Base-by-base conservation (phyloP, 2,888 invertebrate species). In the Antheraea yamamai region DNA sequence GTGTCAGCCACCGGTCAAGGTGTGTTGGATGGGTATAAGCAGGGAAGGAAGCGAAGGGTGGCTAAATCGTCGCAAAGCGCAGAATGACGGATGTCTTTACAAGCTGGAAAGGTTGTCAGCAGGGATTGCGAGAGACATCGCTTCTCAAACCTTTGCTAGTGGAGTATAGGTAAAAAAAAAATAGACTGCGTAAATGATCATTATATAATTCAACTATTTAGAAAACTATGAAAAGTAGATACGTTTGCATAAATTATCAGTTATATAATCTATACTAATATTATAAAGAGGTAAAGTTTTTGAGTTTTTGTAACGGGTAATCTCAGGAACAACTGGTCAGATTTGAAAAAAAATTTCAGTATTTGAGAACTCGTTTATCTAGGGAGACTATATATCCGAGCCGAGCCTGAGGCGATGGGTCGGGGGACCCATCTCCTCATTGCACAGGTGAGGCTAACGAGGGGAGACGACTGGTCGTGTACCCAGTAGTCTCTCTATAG, bases 11-110 rank as follows among this genome's bases (percentile, higher is more conserved):
- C 64, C 75, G 87, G 75, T 89, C 87, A 82, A 3, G 6, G 35
- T 77, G 79, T 72, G 76, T 2, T 89, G 86, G 91, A 75, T 75
- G 75, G 76, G 76, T 83, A 80, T 87, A 86, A 89, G 87, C 87
- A 86, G 86, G 86, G 84, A 79, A 80, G 82, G 78, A 85, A 86
- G 87, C 81, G 79, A 79, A 80, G 94, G 93, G 92, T 85, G 86
- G 85, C 81, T 88, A 87, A 89, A 90, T 89, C 81, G 87, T 85
- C 81, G 81, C 79, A 77, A 83, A 85, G 91, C 87, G 91, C 86
- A 80, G 93, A 91, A 93, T 94, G 94, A 95, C 91, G 90, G 91
- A 95, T 94, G 92, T 89, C 91, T 94, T 93, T 93, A 94, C 94
- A 92, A 92, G 92, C 88, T 85, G 85, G 87, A 86, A 79, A 82